Percentiles rank a stretch among this genome's conserved stretches.
Conservation (phyloP, 2,113 vertebrate genomes). For the Chauna torquata region DNA sequence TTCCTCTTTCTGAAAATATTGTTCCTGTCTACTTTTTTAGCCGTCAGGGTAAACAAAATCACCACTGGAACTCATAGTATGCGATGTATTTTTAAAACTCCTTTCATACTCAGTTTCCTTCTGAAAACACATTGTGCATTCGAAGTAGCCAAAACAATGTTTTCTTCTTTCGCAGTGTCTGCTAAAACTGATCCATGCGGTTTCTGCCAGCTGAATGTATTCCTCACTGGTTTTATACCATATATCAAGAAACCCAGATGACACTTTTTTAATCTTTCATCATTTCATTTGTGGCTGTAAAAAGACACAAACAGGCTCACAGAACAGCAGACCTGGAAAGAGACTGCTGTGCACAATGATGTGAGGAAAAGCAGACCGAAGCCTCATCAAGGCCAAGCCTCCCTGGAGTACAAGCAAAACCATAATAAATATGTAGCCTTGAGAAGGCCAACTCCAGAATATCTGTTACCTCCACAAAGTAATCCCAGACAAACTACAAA, state of each 20-base stretch:
- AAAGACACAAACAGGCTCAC: not conserved
- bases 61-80: not conserved
- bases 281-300: not conserved
- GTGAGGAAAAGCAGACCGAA: not conserved
- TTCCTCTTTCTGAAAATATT: conserved; percentile 51
- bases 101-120: conserved; percentile 4
- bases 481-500: not conserved
- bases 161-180: not conserved
- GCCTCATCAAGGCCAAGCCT: not conserved
- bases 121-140: not conserved
- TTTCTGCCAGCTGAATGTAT: not conserved
- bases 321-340: not conserved
- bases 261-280: not conserved
- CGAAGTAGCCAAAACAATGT: not conserved
- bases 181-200: not conserved
- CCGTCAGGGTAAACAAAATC: conserved; percentile 29
- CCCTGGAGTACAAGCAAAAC: not conserved
- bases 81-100: conserved; percentile 8
- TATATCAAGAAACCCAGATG: not conserved
- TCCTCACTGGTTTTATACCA: not conserved
- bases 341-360: not conserved
- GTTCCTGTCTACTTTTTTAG: conserved; percentile 27
- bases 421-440: fast-evolving
- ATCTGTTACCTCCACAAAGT: not conserved
- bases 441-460: not conserved